These are phyloP conservation scores for Aphelenchoides fujianensis DNA, from an alignment of 1,140 invertebrate species.

Conservation along the genomic window DNA sequence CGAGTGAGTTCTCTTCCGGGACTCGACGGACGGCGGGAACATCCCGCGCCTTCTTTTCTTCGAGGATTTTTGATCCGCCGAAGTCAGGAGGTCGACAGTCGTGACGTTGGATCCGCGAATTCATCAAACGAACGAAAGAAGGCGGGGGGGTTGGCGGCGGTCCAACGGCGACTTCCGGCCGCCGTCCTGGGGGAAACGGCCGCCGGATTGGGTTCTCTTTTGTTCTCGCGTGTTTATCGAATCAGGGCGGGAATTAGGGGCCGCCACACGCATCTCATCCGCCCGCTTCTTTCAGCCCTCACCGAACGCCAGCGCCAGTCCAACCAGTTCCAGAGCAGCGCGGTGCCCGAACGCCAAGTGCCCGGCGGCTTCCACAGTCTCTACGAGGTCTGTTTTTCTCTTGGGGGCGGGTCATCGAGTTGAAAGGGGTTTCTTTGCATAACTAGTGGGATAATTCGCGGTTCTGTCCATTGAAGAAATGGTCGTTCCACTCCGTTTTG, in stretches of 20 bases:
- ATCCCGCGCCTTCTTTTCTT: not conserved
- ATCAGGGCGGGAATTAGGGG: too few relatives aligned
- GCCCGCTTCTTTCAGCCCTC: conserved; percentile 19
- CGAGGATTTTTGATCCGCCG: not conserved
- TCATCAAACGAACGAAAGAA: not conserved
- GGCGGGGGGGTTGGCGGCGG: not conserved
- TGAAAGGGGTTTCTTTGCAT: too few relatives aligned
- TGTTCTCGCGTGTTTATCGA: too few relatives aligned
- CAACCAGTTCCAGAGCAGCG: conserved; percentile 27
- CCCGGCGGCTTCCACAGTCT: conserved; percentile 10
- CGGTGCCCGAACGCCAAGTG: conserved; percentile 15
- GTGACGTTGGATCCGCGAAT: not conserved
- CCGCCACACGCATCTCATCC: too few relatives aligned
- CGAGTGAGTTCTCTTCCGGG: conserved; percentile 1
- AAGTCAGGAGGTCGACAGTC: not conserved
- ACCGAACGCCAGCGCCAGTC: conserved; percentile 26
- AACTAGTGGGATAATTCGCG: not conserved
- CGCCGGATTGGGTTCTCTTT: too few relatives aligned
- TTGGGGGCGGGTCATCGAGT: not conserved
- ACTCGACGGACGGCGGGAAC: not conserved
- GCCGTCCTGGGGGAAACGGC: too few relatives aligned
- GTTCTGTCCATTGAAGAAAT: not conserved
- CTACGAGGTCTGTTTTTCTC: conserved; percentile 22
- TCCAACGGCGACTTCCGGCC: not conserved
- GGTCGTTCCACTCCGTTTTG: too few relatives aligned